A percentile compares a stretch with the other conserved stretches of the same genome.
phyloP scores from a whole-genome alignment of 2,888 invertebrate genomes.

The Sphecodes monilicornis region DNA sequence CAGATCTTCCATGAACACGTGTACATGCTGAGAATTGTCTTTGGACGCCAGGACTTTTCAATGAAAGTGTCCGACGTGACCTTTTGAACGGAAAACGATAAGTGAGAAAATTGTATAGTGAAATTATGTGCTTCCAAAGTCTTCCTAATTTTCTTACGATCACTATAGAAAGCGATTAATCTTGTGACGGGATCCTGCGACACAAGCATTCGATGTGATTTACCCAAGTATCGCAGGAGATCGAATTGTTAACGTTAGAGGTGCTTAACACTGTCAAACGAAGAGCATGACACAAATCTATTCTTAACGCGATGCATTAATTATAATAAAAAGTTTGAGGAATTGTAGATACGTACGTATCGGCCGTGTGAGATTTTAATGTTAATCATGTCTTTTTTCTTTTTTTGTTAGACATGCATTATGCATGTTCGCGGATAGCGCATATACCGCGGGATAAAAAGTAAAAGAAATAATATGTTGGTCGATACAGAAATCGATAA shows the following conservation, averaged over 20 bases:
- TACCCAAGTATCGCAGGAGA: not conserved
- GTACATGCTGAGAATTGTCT: slow-evolving; percentile 2
- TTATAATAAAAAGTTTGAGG: slow-evolving; percentile 41
- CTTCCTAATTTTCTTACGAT: not conserved
- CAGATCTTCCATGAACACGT: not conserved
- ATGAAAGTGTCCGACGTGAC: slow-evolving; percentile 7
- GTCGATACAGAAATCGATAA: not conserved
- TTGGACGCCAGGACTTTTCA: slow-evolving; percentile 8
- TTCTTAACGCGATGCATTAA: slow-evolving; percentile 50
- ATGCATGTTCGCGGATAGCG: slow-evolving; percentile 11
- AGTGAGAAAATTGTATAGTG: slow-evolving; percentile 12
- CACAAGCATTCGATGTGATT: slow-evolving; percentile 42
- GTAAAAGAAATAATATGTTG: not conserved
- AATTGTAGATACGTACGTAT: not conserved
- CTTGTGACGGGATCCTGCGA: slow-evolving; percentile 49
- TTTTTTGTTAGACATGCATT: slow-evolving; percentile 19
- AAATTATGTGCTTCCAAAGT: slow-evolving; percentile 10
- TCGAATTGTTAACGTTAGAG: not conserved
- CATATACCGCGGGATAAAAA: slow-evolving; percentile 15
- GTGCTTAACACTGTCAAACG: slow-evolving; percentile 21
- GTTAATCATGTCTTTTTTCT: slow-evolving; percentile 2
- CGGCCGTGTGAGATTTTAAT: slow-evolving; percentile 9
- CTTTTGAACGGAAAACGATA: not conserved
- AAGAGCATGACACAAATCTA: slow-evolving; percentile 41
- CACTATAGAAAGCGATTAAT: slow-evolving; percentile 12